phyloP scores from a whole-genome alignment of 1,140 invertebrate genomes.

The Euglossa dilemma region DNA sequence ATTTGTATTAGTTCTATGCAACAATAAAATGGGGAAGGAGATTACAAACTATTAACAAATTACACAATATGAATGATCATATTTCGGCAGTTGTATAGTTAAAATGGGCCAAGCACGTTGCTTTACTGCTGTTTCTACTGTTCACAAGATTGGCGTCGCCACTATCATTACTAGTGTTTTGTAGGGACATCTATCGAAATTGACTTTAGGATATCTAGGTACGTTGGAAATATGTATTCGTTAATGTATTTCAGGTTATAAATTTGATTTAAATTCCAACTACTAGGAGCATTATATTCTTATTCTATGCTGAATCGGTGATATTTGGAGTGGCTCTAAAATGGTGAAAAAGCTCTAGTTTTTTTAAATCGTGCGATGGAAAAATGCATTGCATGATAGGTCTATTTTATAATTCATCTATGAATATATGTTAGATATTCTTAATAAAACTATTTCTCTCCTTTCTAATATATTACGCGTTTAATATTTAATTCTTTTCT shows the following conservation, averaged over 20 bases:
- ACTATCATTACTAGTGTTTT: background rate
- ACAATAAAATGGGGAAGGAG: slow-evolving; percentile 29
- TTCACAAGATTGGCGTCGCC: slow-evolving; percentile 34
- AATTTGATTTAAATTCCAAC: background rate
- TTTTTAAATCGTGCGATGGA: too few relatives aligned
- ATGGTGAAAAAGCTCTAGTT: too few relatives aligned
- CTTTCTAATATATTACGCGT: too few relatives aligned
- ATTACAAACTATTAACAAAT: slow-evolving; percentile 33
- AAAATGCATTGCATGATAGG: too few relatives aligned
- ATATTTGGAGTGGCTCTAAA: too few relatives aligned
- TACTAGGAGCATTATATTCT: too few relatives aligned
- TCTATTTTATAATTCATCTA: too few relatives aligned
- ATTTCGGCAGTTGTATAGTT: slow-evolving; percentile 54
- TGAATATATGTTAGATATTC: too few relatives aligned
- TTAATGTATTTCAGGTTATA: background rate
- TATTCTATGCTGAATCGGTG: too few relatives aligned
- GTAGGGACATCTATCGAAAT: slow-evolving; percentile 13
- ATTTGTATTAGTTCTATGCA: slow-evolving; percentile 8
- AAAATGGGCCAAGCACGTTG: slow-evolving; percentile 56
- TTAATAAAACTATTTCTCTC: too few relatives aligned
- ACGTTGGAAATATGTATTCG: background rate
- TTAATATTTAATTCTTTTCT: too few relatives aligned
- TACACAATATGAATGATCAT: slow-evolving; percentile 58
- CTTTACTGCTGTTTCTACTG: slow-evolving; percentile 20
- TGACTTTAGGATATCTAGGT: background rate